Conservation (phyloP, 2,797 vertebrate species). For the Halcyon leucocephala region DNA sequence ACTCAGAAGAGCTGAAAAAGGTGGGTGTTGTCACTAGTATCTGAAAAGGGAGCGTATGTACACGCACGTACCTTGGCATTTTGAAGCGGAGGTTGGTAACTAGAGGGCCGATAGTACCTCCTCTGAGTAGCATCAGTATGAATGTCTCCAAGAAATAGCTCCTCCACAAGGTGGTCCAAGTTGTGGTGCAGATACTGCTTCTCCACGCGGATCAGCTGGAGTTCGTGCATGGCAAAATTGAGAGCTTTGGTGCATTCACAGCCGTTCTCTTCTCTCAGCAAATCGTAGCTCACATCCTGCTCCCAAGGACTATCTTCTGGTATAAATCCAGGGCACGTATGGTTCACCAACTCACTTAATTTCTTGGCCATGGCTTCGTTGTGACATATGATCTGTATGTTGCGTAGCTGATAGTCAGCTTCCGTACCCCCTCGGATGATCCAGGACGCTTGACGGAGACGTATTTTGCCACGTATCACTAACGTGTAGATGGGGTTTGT, state of each 20-base stretch:
- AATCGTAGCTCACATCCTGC: constrained; percentile 82
- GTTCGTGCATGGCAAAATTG: constrained; percentile 96
- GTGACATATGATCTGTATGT: constrained; percentile 88
- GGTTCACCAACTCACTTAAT: constrained; percentile 85
- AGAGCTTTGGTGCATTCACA: constrained; percentile 88
- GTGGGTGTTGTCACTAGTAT: neutral
- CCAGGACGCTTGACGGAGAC: constrained; percentile 94
- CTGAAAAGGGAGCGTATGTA: neutral
- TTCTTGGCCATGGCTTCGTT: constrained; percentile 81
- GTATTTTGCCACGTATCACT: constrained; percentile 88
- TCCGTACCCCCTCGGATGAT: constrained; percentile 95
- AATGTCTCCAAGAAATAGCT: constrained; percentile 94
- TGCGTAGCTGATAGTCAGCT: constrained; percentile 92
- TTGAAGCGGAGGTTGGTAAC: constrained; percentile 94
- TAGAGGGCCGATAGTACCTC: constrained; percentile 93
- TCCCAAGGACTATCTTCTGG: constrained; percentile 79
- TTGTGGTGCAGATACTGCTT: constrained; percentile 94
- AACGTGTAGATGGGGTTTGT: constrained; percentile 91
- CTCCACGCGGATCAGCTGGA: constrained; percentile 94
- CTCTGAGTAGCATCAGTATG: constrained; percentile 91
- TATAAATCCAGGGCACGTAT: constrained; percentile 84
- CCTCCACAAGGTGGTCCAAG: constrained; percentile 92
- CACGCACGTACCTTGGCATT: constrained; percentile 87
- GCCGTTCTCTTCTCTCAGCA: constrained; percentile 89
- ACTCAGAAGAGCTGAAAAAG: neutral